phyloP scores from a whole-genome alignment of 1,140 invertebrate genomes.

The Caenorhabditis elegans region WBcel235 BX284603.4:8767001-8767500 shows the following conservation, averaged over 20 bases:
- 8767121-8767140: not conserved
- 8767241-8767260: not conserved
- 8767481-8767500: slow-evolving; percentile 10
- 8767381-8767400: slow-evolving; percentile 10
- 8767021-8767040: not conserved
- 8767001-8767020: slow-evolving; percentile 35
- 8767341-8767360: no score
- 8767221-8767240: not conserved
- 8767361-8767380: not conserved
- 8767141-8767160: not conserved
- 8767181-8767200: slow-evolving; percentile 37
- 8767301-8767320: no score
- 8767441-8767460: not conserved
- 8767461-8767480: not conserved
- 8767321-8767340: no score
- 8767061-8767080: not conserved
- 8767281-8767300: no score
- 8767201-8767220: not conserved
- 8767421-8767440: no score
- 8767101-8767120: not conserved
- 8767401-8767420: no score
- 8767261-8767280: no score
- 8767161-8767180: slow-evolving; percentile 25
- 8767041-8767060: not conserved
- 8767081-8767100: slow-evolving; percentile 15